A percentile compares a stretch with the other conserved stretches of the same genome.
Evolutionary conservation across 2,113 vertebrate genomes (phyloP).

Genomic region (Thamnaconus septentrionalis): DNA sequence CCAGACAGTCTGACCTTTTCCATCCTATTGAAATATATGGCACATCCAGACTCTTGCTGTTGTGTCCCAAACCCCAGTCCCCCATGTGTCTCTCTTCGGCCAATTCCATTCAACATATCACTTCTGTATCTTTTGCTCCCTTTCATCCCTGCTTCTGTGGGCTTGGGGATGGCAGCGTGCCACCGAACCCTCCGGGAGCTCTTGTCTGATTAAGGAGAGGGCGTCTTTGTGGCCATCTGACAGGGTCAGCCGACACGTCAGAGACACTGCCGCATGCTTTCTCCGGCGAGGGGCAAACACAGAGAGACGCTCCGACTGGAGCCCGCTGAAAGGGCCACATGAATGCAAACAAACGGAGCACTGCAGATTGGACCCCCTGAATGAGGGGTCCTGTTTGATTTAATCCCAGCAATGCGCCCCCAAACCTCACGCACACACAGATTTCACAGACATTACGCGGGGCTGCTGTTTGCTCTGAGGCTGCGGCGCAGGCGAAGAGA

Average conservation of each 20-base stretch:
- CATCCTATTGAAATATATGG: conserved; percentile 47
- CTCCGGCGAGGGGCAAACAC: conserved; percentile 67
- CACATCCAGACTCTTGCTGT: conserved; percentile 11
- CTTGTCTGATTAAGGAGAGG: conserved; percentile 74
- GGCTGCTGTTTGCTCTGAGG: conserved; percentile 71
- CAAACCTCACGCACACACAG: conserved; percentile 64
- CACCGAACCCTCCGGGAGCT: conserved; percentile 73
- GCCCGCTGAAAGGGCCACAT: conserved; percentile 56
- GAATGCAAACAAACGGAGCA: conserved; percentile 64
- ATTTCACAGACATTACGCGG: conserved; percentile 74
- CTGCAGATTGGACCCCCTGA: conserved; percentile 59
- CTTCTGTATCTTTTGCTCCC: conserved; percentile 20
- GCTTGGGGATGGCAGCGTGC: conserved; percentile 71
- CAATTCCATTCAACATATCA: too few species aligned
- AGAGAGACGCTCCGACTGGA: conserved; percentile 58
- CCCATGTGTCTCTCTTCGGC: conserved; percentile 11
- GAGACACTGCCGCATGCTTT: conserved; percentile 69
- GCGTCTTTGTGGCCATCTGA: conserved; percentile 71
- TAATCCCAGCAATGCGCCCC: conserved; percentile 65
- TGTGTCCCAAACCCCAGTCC: conserved; percentile 28
- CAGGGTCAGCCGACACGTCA: conserved; percentile 56
- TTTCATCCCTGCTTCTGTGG: conserved; percentile 17
- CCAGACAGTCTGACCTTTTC: conserved; percentile 49
- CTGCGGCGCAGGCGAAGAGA: conserved; percentile 62
- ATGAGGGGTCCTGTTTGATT: conserved; percentile 71